Percentiles rank a stretch among this genome's conserved stretches.
phyloP scores from a whole-genome alignment of 2,888 invertebrate genomes.

The Torymus tubicola region DNA sequence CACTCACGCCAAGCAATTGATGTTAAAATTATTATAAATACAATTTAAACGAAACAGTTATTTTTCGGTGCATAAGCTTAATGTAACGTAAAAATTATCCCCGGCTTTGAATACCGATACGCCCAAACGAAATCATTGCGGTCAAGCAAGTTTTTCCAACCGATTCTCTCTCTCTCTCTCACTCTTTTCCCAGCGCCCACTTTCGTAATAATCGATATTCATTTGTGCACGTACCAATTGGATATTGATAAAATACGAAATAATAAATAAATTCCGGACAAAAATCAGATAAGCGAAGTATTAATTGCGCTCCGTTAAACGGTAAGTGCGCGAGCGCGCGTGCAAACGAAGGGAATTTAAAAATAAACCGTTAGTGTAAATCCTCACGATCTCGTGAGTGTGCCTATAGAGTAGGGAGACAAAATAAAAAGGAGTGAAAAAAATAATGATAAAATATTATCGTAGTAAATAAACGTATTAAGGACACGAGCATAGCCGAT shows the following conservation, averaged over 20 bases:
- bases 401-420: neutral
- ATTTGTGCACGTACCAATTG: neutral
- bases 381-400: neutral
- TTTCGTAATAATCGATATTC: neutral
- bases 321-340: neutral
- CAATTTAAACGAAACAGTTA: too few species aligned
- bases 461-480: slow-evolving; percentile 51
- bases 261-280: slow-evolving; percentile 29
- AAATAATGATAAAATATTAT: slow-evolving; percentile 52
- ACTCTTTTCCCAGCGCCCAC: neutral
- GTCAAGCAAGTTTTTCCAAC: too few species aligned
- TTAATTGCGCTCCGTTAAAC: slow-evolving; percentile 28
- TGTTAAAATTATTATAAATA: too few species aligned
- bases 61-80: too few species aligned
- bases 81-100: too few species aligned
- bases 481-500: slow-evolving; percentile 23
- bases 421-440: neutral
- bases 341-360: slow-evolving; percentile 22
- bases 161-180: neutral
- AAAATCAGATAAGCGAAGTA: slow-evolving; percentile 37
- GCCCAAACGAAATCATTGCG: too few species aligned
- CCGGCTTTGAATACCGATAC: too few species aligned
- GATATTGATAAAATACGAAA: slow-evolving; percentile 41
- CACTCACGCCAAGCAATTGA: too few species aligned
- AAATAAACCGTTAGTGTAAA: slow-evolving; percentile 47